A percentile compares a stretch with the other conserved stretches of the same genome.
phyloP scores from a whole-genome alignment of 2,797 vertebrate genomes.

The Vireo griseus region DNA sequence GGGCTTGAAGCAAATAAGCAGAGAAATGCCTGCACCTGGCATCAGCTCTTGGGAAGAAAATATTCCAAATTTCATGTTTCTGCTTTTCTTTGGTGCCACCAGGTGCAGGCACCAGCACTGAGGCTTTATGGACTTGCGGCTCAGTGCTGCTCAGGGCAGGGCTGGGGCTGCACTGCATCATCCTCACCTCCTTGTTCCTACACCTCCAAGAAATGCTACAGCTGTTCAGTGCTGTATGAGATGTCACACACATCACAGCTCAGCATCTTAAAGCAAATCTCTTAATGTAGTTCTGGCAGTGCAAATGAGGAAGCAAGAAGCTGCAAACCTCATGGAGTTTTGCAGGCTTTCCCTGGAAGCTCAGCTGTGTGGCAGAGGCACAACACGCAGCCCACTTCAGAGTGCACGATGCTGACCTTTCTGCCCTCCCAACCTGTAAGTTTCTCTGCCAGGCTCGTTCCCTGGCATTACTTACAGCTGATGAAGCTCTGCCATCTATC shows the following conservation, averaged over 20 bases:
- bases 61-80: accelerated
- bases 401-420: neutral
- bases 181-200: neutral
- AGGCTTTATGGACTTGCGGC: neutral
- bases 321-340: neutral
- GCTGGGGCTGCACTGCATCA: neutral
- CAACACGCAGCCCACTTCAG: accelerated
- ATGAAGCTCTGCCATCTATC: neutral
- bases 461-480: neutral
- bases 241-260: neutral
- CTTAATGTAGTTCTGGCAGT: neutral
- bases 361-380: accelerated
- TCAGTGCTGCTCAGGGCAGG: accelerated
- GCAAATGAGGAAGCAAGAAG: neutral
- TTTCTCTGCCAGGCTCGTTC: neutral
- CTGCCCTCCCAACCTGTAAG: neutral
- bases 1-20: neutral
- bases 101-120: neutral
- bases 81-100: neutral
- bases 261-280: neutral
- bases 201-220: neutral
- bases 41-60: neutral
- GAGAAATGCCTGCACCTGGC: accelerated
- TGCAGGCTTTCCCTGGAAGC: accelerated
- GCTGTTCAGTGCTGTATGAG: neutral